Percentiles rank a stretch among this genome's conserved stretches.
phyloP scores from a whole-genome alignment of 2,888 invertebrate species.

The Ashinkailepas kermadecensis region DNA sequence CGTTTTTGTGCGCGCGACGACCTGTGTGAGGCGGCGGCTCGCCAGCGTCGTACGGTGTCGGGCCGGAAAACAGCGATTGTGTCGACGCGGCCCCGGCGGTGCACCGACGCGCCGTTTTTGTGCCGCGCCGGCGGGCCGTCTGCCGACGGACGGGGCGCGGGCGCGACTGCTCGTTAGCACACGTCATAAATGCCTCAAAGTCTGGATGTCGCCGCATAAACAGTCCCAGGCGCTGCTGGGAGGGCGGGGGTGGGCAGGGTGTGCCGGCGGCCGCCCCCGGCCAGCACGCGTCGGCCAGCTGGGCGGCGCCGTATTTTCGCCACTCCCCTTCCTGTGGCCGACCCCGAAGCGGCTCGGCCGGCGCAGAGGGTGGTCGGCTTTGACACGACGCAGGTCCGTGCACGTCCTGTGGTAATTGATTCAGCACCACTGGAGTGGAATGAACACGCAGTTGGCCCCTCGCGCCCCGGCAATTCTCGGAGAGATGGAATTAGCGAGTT shows the following conservation, averaged over 20 bases:
- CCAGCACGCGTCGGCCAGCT: background rate
- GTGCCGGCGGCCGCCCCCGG: background rate
- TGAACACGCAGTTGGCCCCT: too few species aligned
- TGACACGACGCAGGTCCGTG: background rate
- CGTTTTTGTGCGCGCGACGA: background rate
- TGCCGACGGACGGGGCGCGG: background rate
- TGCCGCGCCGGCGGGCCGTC: background rate
- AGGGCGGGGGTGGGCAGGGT: too few species aligned
- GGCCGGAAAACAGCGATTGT: constrained; percentile 20
- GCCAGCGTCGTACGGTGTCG: background rate
- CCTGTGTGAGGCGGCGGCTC: constrained; percentile 11
- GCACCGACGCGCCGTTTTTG: background rate
- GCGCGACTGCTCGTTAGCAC: constrained; percentile 1
- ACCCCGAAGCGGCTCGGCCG: background rate
- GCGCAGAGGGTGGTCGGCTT: background rate
- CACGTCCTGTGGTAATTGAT: background rate
- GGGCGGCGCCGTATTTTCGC: background rate
- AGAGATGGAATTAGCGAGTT: background rate
- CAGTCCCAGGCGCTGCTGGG: background rate
- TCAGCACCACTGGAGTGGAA: background rate
- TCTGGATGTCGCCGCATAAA: constrained; percentile 10
- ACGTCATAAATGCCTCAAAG: background rate
- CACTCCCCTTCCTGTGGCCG: background rate
- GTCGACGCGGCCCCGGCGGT: background rate
- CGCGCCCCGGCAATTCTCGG: too few species aligned